phyloP scores from a whole-genome alignment of 2,113 vertebrate genomes.

The Carassius gibelio region DNA sequence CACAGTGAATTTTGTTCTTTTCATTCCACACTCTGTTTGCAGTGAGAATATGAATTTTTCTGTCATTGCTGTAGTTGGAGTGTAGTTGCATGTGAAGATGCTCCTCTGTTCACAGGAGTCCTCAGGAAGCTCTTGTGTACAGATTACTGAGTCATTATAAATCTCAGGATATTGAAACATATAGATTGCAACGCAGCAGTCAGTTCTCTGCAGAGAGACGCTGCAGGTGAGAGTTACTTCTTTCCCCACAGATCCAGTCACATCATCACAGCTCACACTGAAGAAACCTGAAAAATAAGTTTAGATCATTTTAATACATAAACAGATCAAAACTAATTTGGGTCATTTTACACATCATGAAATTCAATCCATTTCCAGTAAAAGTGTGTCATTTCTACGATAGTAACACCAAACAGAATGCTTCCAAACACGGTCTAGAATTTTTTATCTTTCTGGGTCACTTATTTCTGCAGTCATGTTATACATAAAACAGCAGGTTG shows the following conservation, averaged over 20 bases:
- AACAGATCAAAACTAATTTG: too few species aligned
- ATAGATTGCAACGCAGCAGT: fast-evolving
- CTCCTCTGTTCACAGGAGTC: neutral
- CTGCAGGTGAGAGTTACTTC: neutral
- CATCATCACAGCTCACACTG: neutral
- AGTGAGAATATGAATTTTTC: neutral
- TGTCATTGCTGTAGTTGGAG: neutral
- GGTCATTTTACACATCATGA: too few species aligned
- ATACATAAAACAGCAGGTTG: too few species aligned
- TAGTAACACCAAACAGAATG: too few species aligned
- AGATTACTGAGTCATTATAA: neutral
- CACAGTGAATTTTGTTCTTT: neutral
- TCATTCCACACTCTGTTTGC: fast-evolving
- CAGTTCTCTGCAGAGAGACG: neutral
- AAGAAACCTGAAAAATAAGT: neutral
- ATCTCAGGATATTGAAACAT: neutral
- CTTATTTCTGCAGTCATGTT: too few species aligned
- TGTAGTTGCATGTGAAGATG: neutral
- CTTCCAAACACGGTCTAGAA: too few species aligned
- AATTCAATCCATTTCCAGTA: too few species aligned
- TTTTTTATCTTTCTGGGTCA: too few species aligned
- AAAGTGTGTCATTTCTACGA: too few species aligned
- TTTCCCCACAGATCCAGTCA: neutral
- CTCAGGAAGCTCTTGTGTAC: fast-evolving
- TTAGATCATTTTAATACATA: too few species aligned